Conservation (phyloP, 2,888 invertebrate genomes). For the Helobdella robusta region DNA sequence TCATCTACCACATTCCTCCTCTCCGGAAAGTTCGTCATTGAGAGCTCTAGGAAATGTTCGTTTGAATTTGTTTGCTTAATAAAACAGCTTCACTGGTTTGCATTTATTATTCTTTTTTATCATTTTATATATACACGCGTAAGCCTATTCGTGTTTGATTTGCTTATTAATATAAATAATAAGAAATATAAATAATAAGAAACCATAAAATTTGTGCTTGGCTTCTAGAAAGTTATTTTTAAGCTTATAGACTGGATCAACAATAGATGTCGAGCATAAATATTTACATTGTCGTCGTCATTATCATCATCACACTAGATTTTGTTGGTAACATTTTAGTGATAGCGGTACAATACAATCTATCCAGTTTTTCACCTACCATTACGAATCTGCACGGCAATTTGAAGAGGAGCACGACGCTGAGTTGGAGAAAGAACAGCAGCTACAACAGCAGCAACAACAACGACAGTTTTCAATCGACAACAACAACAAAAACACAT, state of each 20-base stretch:
- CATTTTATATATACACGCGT: too few species aligned
- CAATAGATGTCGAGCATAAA: not conserved
- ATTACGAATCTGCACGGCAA: conserved; percentile 33
- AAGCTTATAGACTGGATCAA: too few species aligned
- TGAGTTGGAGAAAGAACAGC: conserved; percentile 30
- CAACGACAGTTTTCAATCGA: not conserved
- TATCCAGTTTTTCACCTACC: conserved; percentile 33
- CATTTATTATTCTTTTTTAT: not conserved
- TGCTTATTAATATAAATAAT: too few species aligned
- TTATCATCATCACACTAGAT: not conserved
- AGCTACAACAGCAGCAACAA: not conserved
- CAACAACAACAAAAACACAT: not conserved
- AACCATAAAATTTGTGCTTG: too few species aligned
- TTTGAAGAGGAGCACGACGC: conserved; percentile 36
- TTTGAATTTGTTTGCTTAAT: not conserved
- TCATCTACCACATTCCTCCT: not conserved
- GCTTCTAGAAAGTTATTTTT: too few species aligned
- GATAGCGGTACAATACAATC: not conserved
- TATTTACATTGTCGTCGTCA: not conserved
- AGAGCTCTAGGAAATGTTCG: conserved; percentile 9
- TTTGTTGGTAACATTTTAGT: not conserved
- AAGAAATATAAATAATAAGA: too few species aligned
- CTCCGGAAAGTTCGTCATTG: not conserved
- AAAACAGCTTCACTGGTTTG: not conserved
- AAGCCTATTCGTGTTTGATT: too few species aligned